Evolutionary conservation across 2,888 invertebrate genomes (phyloP).

Genomic region (Pachliopta kotzebuea): DNA sequence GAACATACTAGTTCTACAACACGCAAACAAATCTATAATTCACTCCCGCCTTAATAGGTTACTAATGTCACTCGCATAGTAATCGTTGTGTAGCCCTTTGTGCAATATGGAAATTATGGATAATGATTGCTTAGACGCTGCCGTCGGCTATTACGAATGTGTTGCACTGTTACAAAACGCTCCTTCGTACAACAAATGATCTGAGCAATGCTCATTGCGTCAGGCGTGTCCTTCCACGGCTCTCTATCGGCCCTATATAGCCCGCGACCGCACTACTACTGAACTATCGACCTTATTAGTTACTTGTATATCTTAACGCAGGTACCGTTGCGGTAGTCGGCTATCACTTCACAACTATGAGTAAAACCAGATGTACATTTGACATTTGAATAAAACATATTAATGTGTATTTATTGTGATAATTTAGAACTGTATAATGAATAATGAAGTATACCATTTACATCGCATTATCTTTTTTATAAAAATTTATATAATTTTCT

Average conservation of each 20-base stretch:
- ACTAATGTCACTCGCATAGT: constrained; percentile 27
- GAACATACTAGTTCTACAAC: constrained; percentile 5
- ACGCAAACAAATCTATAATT: constrained; percentile 29
- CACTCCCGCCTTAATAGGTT: constrained; percentile 25
- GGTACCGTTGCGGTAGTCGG: constrained; percentile 24
- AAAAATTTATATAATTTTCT: background rate
- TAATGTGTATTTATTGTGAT: background rate
- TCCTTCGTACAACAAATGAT: constrained; percentile 39
- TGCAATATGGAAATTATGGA: constrained; percentile 42
- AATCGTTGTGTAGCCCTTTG: constrained; percentile 38
- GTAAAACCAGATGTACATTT: constrained; percentile 21
- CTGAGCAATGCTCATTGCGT: constrained; percentile 44
- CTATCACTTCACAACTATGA: constrained; percentile 19
- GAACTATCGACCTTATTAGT: constrained; percentile 26
- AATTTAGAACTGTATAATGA: background rate
- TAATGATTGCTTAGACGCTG: constrained; percentile 38
- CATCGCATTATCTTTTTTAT: background rate
- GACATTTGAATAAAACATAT: background rate
- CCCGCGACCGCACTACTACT: constrained; percentile 24
- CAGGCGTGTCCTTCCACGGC: constrained; percentile 45
- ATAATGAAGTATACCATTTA: background rate
- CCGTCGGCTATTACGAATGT: constrained; percentile 47
- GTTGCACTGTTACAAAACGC: constrained; percentile 39
- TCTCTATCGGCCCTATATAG: constrained; percentile 35
- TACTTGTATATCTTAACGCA: constrained; percentile 21